A percentile compares a stretch with the other conserved stretches of the same genome.
Conservation (phyloP, 2,113 vertebrate species). For the Oreochromis aureus region DNA sequence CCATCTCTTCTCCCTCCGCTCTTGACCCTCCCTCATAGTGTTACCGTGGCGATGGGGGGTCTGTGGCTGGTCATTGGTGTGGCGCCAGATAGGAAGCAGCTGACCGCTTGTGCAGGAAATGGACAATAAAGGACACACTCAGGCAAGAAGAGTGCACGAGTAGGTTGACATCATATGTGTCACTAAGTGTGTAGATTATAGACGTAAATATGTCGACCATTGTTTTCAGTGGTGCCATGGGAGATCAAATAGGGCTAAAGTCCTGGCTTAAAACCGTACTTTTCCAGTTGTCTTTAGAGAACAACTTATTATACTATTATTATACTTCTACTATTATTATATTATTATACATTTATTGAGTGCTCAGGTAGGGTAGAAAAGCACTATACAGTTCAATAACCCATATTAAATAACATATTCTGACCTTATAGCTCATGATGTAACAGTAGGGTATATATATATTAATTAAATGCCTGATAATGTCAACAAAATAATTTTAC, state of each 20-base stretch:
- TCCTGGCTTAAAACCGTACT: background rate
- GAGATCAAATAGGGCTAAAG: background rate
- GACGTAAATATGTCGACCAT: background rate
- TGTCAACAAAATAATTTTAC: background rate
- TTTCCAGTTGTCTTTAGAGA: background rate
- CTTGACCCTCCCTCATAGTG: background rate
- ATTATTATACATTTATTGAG: background rate
- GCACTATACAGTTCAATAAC: background rate
- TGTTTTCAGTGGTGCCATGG: slow-evolving; percentile 34
- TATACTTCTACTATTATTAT: background rate
- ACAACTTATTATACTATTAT: background rate
- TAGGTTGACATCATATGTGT: background rate
- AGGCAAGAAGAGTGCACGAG: background rate
- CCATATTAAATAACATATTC: background rate
- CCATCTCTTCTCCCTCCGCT: background rate
- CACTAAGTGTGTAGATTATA: background rate
- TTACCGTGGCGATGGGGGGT: background rate
- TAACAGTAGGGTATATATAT: background rate
- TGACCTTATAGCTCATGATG: background rate
- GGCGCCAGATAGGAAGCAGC: slow-evolving; percentile 77
- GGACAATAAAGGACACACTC: slow-evolving; percentile 46
- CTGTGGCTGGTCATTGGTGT: slow-evolving; percentile 69
- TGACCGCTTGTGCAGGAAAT: slow-evolving; percentile 77
- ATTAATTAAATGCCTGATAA: background rate
- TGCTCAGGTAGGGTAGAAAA: background rate